Percentiles rank a stretch among this genome's conserved stretches.
These are phyloP conservation scores for Diprion similis DNA, from an alignment of 1,140 invertebrate species.

Conservation along the genomic window DNA sequence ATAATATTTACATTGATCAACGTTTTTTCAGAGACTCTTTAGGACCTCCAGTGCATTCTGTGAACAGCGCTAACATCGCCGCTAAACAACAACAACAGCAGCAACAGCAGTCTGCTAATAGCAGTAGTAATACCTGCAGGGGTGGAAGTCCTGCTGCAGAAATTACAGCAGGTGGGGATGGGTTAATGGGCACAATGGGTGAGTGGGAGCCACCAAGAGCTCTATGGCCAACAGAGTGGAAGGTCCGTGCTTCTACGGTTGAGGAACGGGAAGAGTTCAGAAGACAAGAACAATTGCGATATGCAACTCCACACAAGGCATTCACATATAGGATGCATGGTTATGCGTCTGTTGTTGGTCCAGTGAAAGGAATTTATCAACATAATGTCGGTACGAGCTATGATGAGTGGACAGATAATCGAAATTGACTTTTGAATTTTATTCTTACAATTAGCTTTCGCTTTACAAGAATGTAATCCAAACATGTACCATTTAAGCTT, in stretches of 20 bases:
- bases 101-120: slow-evolving; percentile 28
- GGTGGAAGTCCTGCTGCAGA: slow-evolving; percentile 43
- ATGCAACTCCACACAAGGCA: slow-evolving; percentile 84
- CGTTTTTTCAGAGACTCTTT: slow-evolving; percentile 46
- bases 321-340: slow-evolving; percentile 87
- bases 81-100: slow-evolving; percentile 36
- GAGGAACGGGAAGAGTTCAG: slow-evolving; percentile 83
- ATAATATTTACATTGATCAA: slow-evolving; percentile 19
- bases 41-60: slow-evolving; percentile 33
- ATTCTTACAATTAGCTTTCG: neutral
- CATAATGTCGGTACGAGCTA: slow-evolving; percentile 57
- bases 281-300: slow-evolving; percentile 75
- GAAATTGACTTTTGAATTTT: no score
- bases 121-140: slow-evolving; percentile 13
- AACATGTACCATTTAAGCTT: slow-evolving; percentile 43
- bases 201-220: slow-evolving; percentile 68
- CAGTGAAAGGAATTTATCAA: slow-evolving; percentile 86
- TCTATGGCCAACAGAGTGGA: slow-evolving; percentile 77
- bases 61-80: slow-evolving; percentile 3
- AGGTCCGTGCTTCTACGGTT: slow-evolving; percentile 77
- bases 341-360: slow-evolving; percentile 88
- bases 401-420: neutral
- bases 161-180: slow-evolving; percentile 38
- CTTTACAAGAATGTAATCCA: slow-evolving; percentile 39
- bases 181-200: slow-evolving; percentile 36